Evolutionary conservation across 2,888 invertebrate genomes (phyloP), one percentile per base, ranked within the genome.

Genomic region (Crematogaster levior): DNA sequence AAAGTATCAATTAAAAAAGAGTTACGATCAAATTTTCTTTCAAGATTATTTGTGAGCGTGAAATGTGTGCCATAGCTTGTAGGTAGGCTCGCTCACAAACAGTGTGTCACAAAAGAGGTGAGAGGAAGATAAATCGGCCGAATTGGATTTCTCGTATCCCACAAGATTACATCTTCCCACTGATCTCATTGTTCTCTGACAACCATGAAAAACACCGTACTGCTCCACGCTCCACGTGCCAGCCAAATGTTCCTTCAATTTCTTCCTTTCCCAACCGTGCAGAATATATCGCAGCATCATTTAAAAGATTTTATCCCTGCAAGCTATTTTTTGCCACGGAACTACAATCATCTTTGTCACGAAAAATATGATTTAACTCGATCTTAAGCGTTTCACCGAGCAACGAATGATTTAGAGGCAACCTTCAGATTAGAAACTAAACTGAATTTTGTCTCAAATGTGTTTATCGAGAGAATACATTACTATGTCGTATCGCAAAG

Each of bases 111-210:
- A 27, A 53, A 12, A 21, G 27, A 53, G 37, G 27, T 37, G n/a
- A 63, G 56, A 85, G 53, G 66, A 77, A 84, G 74, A 82, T 61
- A 84, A 85, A 84, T 82, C 66, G 53, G 53, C 24, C 77, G 58
- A 88, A 87, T 84, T 84, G 58, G 81, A 87, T 87, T 84, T 87
- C 51, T 18, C 51, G 65, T 85, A 84, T 84, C 82, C 84, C 81
- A 83, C 70, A 85, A 87, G 66, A 46, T 74, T 72, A 72, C 51
- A 24, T 63, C 61, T 40, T 75, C 30, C 86, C 53, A 88, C 83
- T 88, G 88, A 88, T 77, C 53, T 66, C 77, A 65, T 75, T 82
- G 74, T 84, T 75, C 70, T 43, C 43, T 46, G 84, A 85, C 86
- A 82, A 34, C 46, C 88, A 83, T 75, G 83, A 88, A 88, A 86